phyloP scores from a whole-genome alignment of 2,113 vertebrate species.

The Ciconia maguari region DNA sequence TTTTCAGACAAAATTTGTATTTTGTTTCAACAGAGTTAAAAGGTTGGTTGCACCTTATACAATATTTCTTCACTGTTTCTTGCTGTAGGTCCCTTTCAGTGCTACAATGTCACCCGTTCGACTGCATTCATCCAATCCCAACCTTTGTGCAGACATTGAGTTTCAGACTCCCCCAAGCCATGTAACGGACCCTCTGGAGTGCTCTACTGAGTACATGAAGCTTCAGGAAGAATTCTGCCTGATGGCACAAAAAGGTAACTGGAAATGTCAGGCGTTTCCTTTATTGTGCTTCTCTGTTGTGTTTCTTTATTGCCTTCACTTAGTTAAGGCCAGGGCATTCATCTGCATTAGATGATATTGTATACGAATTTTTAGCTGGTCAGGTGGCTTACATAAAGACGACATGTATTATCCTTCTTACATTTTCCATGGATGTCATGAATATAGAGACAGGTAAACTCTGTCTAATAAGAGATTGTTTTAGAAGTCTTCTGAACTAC shows the following conservation, averaged over 20 bases:
- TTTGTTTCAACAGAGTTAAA: not conserved
- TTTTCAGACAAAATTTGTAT: not conserved
- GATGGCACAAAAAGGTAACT: constrained; percentile 94
- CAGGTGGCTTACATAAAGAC: not conserved
- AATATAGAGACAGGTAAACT: not conserved
- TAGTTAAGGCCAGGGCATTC: not conserved
- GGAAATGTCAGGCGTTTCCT: not conserved
- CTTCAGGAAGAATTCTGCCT: constrained; percentile 97
- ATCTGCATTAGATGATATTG: not conserved
- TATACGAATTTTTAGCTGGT: not conserved
- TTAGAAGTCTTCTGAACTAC: not conserved
- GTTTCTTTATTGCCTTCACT: not conserved
- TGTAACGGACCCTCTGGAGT: constrained; percentile 85
- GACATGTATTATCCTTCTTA: not conserved
- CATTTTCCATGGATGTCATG: not conserved
- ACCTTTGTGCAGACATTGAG: constrained; percentile 94
- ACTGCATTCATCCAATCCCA: constrained; percentile 97
- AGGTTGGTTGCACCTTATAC: not conserved
- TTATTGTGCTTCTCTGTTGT: not conserved
- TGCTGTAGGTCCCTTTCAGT: constrained; percentile 88
- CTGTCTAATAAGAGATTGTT: not conserved
- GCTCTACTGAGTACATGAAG: constrained; percentile 91
- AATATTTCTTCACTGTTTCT: not conserved
- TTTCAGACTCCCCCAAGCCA: constrained; percentile 86
- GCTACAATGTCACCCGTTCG: constrained; percentile 91